Percentiles rank a stretch among this genome's conserved stretches.
Evolutionary conservation across 92 coral and sea anemone genomes (phyloP).

Genomic region (Palythoa heliodiscus): DNA sequence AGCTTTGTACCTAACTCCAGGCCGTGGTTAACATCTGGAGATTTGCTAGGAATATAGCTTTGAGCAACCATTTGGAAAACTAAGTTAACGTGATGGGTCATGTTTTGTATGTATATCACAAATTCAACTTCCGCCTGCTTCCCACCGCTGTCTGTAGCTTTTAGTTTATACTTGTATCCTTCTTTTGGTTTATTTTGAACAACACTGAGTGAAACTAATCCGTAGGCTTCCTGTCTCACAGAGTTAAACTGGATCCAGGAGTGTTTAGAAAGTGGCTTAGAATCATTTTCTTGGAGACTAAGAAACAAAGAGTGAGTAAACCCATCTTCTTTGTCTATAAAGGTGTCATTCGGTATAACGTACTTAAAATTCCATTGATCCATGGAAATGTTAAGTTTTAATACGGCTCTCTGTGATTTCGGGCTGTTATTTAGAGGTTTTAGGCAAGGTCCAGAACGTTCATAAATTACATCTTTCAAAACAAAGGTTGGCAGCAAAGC

Average conservation of each 20-base stretch:
- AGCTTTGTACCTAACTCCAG: constrained; percentile 7
- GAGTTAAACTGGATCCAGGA: constrained; percentile 50
- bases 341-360: constrained; percentile 39
- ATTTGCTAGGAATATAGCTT: constrained; percentile 46
- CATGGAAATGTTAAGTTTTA: constrained; percentile 38
- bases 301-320: constrained; percentile 32
- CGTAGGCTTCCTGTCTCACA: constrained; percentile 39
- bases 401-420: constrained; percentile 1
- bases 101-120: constrained; percentile 22
- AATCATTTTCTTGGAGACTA: constrained; percentile 12
- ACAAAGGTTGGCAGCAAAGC: constrained; percentile 47
- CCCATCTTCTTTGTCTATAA: constrained; percentile 53
- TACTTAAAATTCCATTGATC: constrained; percentile 39
- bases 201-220: constrained; percentile 33
- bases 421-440: constrained; percentile 39
- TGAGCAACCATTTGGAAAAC: constrained; percentile 23
- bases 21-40: constrained; percentile 41
- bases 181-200: constrained; percentile 27
- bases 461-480: constrained; percentile 27
- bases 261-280: constrained; percentile 28
- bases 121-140: constrained; percentile 26
- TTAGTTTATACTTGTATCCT: constrained; percentile 25
- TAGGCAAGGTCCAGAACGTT: constrained; percentile 48
- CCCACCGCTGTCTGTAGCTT: constrained; percentile 50
- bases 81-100: constrained; percentile 15